Base-by-base conservation (phyloP, 2,888 invertebrate species). In the Octodonta nipae region DNA sequence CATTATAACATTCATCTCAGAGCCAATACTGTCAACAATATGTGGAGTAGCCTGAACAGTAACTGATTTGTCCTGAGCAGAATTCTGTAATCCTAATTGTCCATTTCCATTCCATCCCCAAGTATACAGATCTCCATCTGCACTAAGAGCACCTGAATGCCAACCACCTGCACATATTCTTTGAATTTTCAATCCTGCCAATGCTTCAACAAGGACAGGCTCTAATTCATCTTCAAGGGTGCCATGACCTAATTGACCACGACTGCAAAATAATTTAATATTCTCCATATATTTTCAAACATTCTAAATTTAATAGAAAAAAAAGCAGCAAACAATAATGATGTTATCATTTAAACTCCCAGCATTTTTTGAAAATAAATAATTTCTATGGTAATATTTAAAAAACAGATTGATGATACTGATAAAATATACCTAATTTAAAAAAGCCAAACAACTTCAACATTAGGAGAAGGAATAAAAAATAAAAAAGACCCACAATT, bases 51-150 rank as follows among this genome's bases (percentile, higher is more conserved):
- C 61, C 47, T 66, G 54, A 15, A 67, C 54, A 13, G 60, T 57
- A 41, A 65, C 50, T 10, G 56, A 56, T 28, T 63, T 54, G 5
- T 55, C 51, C 16, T 60, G 56, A 15, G 10, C 26, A 5, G n/a
- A 3, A 28, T 32, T 13, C 25, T 33, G 14, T 15, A 81, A 58
- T 5, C 91, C 91, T 10, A 92, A 61, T 58, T 92, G 88, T 0
- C 91, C 89, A 49, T 72, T 73, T 39, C 80, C 76, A 61, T 92
- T 92, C 79, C 84, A 88, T 5, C 92, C 92, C 91, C 92, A 92
- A 2, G 73, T 68, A 54, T 89, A 92, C 0, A 89, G 52, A 56
- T 89, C 89, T 8, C 87, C 88, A 57, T 69, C 71, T 49, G 72
- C 68, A 44, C 84, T 85, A 5, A 88, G 56, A 6, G 79, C 86